Evolutionary conservation across 2,797 vertebrate genomes (phyloP), one percentile per base, ranked within the genome.

Genomic region (Aplochiton taeniatus): DNA sequence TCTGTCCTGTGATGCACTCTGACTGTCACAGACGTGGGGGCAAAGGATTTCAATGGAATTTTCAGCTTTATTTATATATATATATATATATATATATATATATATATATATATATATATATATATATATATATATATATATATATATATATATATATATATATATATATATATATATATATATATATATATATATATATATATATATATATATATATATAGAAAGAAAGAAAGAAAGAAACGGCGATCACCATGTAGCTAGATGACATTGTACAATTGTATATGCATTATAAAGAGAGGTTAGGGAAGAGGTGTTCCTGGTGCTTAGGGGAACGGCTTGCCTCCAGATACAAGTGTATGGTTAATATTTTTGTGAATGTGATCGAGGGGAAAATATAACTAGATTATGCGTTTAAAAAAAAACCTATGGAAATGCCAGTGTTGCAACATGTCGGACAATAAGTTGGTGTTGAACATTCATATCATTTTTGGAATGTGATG

Each of bases 261-360:
- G 81, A 70, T 49, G 50, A 76, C 79, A 73, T 85, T 87, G 87
- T 89, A 83, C 78, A 86, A 81, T 84, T 86, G 77, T 85, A 83
- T 85, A 83, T 89, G 83, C 81, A 84, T 85, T 80, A 79, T 82
- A 82, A 77, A 77, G 68, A 74, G 72, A 18, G 69, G 65, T 72
- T 81, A 65, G 80, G 80, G 83, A 44, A 73, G 63, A 61, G 61
- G 74, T 79, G 78, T 76, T 65, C 69, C 61, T 70, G 84, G 83
- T 83, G 87, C 85, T 86, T 70, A 60, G 71, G 83, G 63, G 81
- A 67, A 79, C 70, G 79, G 67, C 74, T 87, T 74, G 73, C 85
- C 82, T 82, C 78, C 81, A 81, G 66, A 73, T 63, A 18, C 72
- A 64, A 68, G 52, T 10, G 4, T 18, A 31, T 18, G 57, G 60